These are phyloP conservation scores for Pavo muticus DNA, from an alignment of 2,113 vertebrate genomes.

Conservation along the genomic window DNA sequence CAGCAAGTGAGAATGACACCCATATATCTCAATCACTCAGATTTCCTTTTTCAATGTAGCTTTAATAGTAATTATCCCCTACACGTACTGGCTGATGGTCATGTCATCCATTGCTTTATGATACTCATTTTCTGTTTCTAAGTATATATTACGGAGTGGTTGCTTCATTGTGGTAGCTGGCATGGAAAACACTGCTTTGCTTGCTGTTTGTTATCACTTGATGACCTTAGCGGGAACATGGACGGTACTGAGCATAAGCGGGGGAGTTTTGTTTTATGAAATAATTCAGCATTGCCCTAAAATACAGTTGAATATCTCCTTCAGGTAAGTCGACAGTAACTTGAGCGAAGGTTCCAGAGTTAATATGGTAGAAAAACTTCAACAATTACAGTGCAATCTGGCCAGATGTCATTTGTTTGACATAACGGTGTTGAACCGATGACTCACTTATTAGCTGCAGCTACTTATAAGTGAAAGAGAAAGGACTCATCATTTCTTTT, in stretches of 20 bases:
- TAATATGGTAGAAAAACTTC: neutral
- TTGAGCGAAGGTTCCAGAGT: neutral
- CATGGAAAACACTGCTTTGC: neutral
- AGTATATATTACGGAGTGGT: neutral
- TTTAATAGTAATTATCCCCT: neutral
- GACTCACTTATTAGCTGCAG: neutral
- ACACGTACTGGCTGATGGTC: neutral
- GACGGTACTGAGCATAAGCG: neutral
- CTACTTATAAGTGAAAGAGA: neutral
- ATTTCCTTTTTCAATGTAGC: neutral
- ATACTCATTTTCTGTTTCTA: neutral
- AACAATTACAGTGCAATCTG: neutral
- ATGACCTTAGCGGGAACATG: neutral
- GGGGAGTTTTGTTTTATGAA: neutral
- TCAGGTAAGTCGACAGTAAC: neutral
- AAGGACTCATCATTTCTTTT: neutral
- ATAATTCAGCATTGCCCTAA: neutral
- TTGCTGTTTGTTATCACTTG: neutral
- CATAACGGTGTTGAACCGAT: neutral
- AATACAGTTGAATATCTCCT: neutral
- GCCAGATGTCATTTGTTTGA: conserved; percentile 7
- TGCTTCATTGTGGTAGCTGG: neutral
- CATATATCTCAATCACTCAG: neutral
- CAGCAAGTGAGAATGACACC: neutral
- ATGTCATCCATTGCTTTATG: neutral